These are phyloP conservation scores for Scolopax mira DNA, from an alignment of 2,113 vertebrate species.

Conservation along the genomic window DNA sequence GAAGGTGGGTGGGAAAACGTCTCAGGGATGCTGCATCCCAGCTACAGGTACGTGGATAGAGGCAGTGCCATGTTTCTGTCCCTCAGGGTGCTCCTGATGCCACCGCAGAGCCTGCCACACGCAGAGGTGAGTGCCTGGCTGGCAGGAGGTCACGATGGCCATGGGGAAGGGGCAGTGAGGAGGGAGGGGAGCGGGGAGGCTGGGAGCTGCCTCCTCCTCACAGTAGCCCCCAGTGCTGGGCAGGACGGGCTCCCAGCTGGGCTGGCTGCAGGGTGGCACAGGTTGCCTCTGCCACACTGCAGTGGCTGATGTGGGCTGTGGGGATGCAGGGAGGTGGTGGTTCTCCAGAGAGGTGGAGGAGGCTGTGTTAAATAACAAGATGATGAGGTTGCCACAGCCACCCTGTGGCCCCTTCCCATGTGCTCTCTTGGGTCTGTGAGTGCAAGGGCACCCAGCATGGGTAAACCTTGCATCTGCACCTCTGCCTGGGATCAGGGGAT, in stretches of 20 bases:
- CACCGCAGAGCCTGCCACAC: neutral
- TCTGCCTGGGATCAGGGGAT: neutral
- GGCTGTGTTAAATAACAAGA: neutral
- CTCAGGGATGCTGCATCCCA: neutral
- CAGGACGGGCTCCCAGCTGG: neutral
- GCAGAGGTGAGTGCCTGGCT: conserved; percentile 17
- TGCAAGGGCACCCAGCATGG: neutral
- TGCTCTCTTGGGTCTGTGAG: neutral
- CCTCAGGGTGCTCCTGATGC: conserved; percentile 33
- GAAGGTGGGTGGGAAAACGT: neutral
- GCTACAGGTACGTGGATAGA: neutral
- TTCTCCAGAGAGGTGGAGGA: neutral
- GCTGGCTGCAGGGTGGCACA: rapidly evolving
- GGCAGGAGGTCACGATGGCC: neutral
- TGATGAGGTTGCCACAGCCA: neutral
- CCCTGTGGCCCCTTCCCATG: neutral
- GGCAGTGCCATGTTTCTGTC: neutral
- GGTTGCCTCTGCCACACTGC: rapidly evolving
- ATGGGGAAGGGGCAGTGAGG: neutral
- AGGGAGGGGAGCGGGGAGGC: neutral
- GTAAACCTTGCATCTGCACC: neutral
- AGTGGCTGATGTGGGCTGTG: neutral
- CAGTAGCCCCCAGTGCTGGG: neutral
- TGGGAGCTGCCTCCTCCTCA: neutral
- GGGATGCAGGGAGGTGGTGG: neutral